Percentiles rank a stretch among this genome's conserved stretches.
These are phyloP conservation scores for Euglossa dilemma DNA, from an alignment of 1,140 invertebrate species.

Conservation along the genomic window DNA sequence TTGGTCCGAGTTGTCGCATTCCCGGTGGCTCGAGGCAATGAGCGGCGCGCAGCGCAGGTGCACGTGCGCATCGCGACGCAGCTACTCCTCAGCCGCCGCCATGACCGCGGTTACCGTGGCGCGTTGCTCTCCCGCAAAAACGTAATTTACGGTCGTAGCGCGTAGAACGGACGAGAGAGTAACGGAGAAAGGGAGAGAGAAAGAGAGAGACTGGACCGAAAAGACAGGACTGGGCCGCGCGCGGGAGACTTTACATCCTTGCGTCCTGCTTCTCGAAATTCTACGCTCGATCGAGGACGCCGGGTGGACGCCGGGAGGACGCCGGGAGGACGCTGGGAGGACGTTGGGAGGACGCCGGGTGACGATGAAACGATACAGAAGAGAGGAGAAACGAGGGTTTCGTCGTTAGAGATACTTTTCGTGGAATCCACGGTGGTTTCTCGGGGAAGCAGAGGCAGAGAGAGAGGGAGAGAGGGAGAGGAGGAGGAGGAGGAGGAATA, in stretches of 20 bases:
- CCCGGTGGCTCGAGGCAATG: constrained; percentile 30
- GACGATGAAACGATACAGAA: constrained; percentile 1
- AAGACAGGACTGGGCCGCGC: neutral
- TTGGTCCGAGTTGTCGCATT: constrained; percentile 58
- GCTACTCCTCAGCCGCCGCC: constrained; percentile 24
- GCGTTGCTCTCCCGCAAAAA: constrained; percentile 67
- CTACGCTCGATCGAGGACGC: constrained; percentile 28
- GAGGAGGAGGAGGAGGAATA: neutral
- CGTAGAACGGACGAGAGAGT: neutral
- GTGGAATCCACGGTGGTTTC: constrained; percentile 19
- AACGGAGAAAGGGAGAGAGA: neutral
- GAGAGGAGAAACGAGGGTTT: constrained; percentile 4
- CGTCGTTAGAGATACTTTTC: constrained; percentile 26
- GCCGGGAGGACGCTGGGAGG: too few relatives aligned
- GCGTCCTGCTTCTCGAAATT: constrained; percentile 49
- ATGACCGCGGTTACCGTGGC: constrained; percentile 45
- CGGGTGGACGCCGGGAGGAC: too few relatives aligned
- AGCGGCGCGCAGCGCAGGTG: constrained; percentile 38
- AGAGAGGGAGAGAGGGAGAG: too few relatives aligned
- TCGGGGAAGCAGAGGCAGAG: neutral
- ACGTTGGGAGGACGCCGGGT: too few relatives aligned
- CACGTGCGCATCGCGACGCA: constrained; percentile 56
- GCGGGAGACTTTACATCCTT: neutral
- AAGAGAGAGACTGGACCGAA: neutral
- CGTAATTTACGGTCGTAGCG: constrained; percentile 75